Evolutionary conservation across 2,797 vertebrate genomes (phyloP), one percentile per base, ranked within the genome.

Genomic region (Clamator glandarius): DNA sequence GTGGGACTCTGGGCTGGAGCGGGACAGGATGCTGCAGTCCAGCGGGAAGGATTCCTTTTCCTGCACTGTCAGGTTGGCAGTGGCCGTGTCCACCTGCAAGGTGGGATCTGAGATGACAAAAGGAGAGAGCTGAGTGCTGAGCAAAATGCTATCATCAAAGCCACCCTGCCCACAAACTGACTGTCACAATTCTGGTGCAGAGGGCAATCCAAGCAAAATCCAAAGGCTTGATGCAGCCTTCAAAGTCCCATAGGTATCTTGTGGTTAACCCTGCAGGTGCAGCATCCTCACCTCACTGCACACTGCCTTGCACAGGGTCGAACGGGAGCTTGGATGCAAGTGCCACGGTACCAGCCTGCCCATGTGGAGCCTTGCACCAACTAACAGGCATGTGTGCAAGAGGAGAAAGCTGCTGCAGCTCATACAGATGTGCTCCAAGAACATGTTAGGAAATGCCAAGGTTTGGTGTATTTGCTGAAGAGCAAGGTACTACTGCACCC

Each of bases 21-120:
- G 98, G 11, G 98, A 98, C 15, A 98, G 96, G 39, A 99, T 98
- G 97, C 97, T 99, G 88, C 99, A 99, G 97, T 99, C 98, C 96
- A 99, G 96, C 0, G 97, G 98, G 96, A 99, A 98, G 5, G 98
- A 98, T 21, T 97, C 97, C 17, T 98, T 98, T 96, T 99, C 99
- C 4, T 97, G 68, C 73, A 99, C 98, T 0, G 99, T 99, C 81
- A 99, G 94, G 28, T 99, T 99, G 44, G 98, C 97, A 1, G 98
- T 98, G 8, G 97, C 79, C 8, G 99, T 98, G 92, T 99, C 99
- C 83, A 99, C 98, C 96, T 99, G 99, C 76, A 99, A 95, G 44
- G 98, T 98, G 15, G 98, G 97, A 85, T 98, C 99, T 99, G 97
- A 58, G 59, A 76, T 17, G 70, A 85, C 25, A 79, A 52, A 92